Conservation (phyloP, 2,888 invertebrate genomes). For the Mechanitis messenoides region DNA sequence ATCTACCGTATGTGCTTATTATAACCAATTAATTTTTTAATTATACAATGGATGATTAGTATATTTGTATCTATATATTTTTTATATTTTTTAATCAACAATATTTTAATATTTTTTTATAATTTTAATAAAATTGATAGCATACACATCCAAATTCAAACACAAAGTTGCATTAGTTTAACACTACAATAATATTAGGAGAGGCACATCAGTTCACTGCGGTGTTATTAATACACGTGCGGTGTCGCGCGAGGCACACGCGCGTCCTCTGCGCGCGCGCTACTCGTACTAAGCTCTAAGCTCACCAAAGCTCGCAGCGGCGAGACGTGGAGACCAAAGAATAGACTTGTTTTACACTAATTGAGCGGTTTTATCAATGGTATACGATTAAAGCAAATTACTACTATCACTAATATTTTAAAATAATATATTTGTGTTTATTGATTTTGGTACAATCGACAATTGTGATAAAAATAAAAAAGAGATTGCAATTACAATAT, state of each 20-base stretch:
- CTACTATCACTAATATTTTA: not conserved
- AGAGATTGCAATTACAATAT: no score
- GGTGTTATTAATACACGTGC: conserved; percentile 20
- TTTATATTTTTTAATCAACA: no score
- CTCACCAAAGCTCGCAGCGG: conserved; percentile 36
- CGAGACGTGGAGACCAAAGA: conserved; percentile 24
- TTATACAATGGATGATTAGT: no score
- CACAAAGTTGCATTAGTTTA: not conserved
- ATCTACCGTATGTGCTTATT: no score
- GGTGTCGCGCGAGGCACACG: conserved; percentile 36
- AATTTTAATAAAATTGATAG: no score
- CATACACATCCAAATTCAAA: not conserved
- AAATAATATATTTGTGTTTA: not conserved
- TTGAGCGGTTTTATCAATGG: conserved; percentile 24
- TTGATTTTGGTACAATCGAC: not conserved
- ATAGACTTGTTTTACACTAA: conserved; percentile 24
- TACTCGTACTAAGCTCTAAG: conserved; percentile 64
- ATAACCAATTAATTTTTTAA: no score
- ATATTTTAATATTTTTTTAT: no score
- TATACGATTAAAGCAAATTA: not conserved
- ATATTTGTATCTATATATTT: no score
- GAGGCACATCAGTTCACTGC: conserved; percentile 28
- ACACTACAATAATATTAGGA: conserved; percentile 23
- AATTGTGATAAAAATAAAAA: no score
- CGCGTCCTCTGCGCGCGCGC: conserved; percentile 66